These are phyloP conservation scores for Dichetophora obliterata DNA, from an alignment of 2,888 invertebrate species.

Conservation along the genomic window DNA sequence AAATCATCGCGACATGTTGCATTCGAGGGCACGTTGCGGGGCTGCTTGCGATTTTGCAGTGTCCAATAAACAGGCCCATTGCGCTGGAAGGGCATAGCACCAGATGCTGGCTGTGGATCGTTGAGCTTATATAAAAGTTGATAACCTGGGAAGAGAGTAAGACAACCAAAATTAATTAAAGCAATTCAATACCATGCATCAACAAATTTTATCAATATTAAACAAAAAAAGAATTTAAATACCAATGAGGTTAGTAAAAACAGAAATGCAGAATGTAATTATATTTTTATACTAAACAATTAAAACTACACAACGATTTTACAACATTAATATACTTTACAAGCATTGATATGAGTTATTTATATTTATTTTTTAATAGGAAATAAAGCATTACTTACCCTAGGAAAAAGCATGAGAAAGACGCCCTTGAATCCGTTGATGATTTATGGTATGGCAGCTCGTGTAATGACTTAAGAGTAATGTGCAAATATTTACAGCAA, in stretches of 20 bases:
- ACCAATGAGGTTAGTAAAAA: neutral
- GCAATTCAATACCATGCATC: neutral
- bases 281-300: neutral
- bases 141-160: constrained; percentile 72
- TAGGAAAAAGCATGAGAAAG: neutral
- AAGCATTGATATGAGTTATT: too few relatives aligned
- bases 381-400: constrained; percentile 17
- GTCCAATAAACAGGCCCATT: constrained; percentile 75
- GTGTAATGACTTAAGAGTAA: neutral
- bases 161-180: constrained; percentile 19
- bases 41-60: constrained; percentile 70
- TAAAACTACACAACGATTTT: too few relatives aligned
- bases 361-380: neutral
- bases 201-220: neutral
- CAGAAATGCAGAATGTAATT: neutral
- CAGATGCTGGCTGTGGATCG: constrained; percentile 49
- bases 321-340: too few relatives aligned
- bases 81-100: constrained; percentile 64
- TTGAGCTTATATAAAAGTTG: constrained; percentile 74
- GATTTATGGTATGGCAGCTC: neutral
- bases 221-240: neutral
- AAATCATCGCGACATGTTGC: constrained; percentile 65
- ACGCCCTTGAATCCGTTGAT: neutral
- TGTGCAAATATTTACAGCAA: neutral
- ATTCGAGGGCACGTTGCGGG: constrained; percentile 48